Conservation (phyloP, 2,888 invertebrate genomes). For the Ypsolopha sequella region DNA sequence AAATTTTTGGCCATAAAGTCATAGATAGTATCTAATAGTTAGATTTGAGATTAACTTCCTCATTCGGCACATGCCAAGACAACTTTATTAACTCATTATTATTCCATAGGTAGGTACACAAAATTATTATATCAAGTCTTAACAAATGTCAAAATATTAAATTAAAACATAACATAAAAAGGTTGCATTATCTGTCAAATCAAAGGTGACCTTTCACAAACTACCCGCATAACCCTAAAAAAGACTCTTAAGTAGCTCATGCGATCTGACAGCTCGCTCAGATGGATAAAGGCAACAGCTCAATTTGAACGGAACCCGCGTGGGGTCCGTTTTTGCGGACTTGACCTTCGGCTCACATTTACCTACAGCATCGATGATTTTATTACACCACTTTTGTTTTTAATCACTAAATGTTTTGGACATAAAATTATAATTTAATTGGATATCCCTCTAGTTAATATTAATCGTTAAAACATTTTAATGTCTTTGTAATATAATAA, state of each 20-base stretch:
- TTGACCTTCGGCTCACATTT: conserved; percentile 1
- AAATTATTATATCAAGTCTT: no score
- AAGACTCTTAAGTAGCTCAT: background rate
- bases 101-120: background rate
- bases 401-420: background rate
- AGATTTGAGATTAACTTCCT: background rate
- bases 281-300: conserved; percentile 3
- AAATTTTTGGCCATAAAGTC: background rate
- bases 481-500: no score
- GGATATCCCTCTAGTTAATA: no score
- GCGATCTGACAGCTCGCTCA: conserved; percentile 1
- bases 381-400: background rate
- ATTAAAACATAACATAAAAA: background rate
- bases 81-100: background rate
- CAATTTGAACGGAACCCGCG: conserved; percentile 2
- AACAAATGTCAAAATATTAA: no score
- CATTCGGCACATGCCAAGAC: background rate
- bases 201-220: background rate
- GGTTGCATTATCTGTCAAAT: no score
- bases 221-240: background rate
- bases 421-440: no score
- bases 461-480: no score
- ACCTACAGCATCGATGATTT: conserved; percentile 1
- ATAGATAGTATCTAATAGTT: background rate
- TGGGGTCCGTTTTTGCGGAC: conserved; percentile 4